Evolutionary conservation across 2,113 vertebrate species (phyloP), one percentile per base, ranked within the genome.

Genomic region (Podarcis muralis): DNA sequence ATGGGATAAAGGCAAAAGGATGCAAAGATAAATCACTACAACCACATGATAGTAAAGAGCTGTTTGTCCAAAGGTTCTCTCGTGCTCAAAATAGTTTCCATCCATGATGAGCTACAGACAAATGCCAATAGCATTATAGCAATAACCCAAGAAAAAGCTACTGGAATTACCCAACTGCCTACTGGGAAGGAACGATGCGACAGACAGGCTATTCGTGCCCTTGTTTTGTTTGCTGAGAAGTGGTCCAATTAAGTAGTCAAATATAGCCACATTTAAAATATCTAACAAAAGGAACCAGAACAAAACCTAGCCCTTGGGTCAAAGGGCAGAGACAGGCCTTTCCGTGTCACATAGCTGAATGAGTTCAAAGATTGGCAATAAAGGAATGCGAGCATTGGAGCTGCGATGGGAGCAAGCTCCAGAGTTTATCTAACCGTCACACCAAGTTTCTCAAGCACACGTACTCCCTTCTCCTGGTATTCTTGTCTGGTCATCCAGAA

Each of bases 401-500:
- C 93, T 48, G 84, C 90, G 93, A 94, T 68, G 85, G 95, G 95
- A 92, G 95, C 85, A 89, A 89, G 94, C 85, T 94, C 93, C 94
- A 90, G 93, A 95, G 95, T 98, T 97, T 99, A 99, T 98, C 99
- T 98, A 96, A 99, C 98, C 91, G 99, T 99, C 97, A 99, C 99
- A 77, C 98, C 99, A 2, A 99, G 98, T 95, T 99, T 99, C 97
- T 99, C 98, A 93, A 99, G 97, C 95, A 99, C 99, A 11, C 98
- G 98, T 80, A 99, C 97, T 74, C 99, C 99, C 95, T 99, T 99
- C 93, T 99, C 99, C 93, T 99, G 96, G 96, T 99, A 99, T 93
- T 99, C 99, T 95, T 99, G 98, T 76, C 98, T 96, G 91, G 99
- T 99, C 97, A 99, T 98, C 99, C 99, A 99, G 97, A 99, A 99